These are phyloP conservation scores for Atrichornis clamosus DNA, from an alignment of 2,113 vertebrate genomes.

Conservation along the genomic window DNA sequence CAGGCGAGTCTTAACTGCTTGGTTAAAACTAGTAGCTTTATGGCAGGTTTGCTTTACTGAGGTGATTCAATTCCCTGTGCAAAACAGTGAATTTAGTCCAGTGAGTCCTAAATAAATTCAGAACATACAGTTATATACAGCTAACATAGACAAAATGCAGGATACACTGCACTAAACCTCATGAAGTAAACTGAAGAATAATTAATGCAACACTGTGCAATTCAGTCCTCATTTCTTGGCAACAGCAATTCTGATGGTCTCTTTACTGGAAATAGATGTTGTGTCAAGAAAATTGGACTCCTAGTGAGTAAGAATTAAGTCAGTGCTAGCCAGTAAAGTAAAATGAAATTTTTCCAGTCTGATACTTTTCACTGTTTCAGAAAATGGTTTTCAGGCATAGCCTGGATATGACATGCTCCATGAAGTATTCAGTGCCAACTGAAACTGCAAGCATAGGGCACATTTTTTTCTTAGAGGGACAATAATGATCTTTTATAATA, in stretches of 20 bases:
- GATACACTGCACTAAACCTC: neutral
- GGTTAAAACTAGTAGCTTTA: neutral
- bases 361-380: conserved; percentile 38
- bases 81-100: neutral
- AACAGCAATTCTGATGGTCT: neutral
- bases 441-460: neutral
- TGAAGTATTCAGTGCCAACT: neutral
- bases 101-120: neutral
- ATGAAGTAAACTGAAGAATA: neutral
- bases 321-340: conserved; percentile 3
- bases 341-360: conserved; percentile 54
- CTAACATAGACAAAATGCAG: neutral
- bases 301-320: conserved; percentile 39
- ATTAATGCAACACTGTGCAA: neutral
- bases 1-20: neutral
- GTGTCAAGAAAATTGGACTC: conserved; percentile 29
- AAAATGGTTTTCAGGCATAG: conserved; percentile 16
- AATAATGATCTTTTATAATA: neutral
- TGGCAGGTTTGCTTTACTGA: neutral
- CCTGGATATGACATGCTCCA: neutral
- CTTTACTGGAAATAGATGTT: conserved; percentile 51
- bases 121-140: neutral
- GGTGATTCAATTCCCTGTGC: neutral
- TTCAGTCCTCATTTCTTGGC: neutral
- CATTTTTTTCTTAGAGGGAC: neutral